These are phyloP conservation scores for Lindbergichthys nudifrons DNA, from an alignment of 2,797 vertebrate genomes.

Conservation along the genomic window DNA sequence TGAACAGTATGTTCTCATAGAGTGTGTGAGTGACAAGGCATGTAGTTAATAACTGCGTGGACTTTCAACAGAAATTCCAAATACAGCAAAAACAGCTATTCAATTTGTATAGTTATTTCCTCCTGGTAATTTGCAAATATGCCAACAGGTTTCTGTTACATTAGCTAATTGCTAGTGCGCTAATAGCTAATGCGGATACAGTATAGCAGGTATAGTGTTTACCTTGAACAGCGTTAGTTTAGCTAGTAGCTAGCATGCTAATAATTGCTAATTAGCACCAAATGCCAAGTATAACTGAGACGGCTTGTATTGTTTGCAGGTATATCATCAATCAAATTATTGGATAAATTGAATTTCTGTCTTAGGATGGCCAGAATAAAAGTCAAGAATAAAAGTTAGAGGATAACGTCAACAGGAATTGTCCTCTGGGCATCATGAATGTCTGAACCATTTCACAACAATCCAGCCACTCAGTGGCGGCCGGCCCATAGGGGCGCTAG, in stretches of 20 bases:
- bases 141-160: background rate
- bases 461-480: too few species aligned
- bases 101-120: background rate
- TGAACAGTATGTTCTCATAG: constrained; percentile 16
- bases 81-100: background rate
- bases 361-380: too few species aligned
- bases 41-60: background rate
- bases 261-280: background rate
- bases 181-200: too few species aligned
- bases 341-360: too few species aligned
- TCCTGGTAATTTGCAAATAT: background rate
- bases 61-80: background rate
- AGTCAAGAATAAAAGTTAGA: background rate
- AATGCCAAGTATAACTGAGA: background rate
- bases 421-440: constrained; percentile 4
- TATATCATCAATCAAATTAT: background rate
- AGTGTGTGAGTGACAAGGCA: too few species aligned
- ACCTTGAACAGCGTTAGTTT: background rate
- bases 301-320: background rate
- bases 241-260: background rate
- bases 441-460: background rate
- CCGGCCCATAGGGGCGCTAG: too few species aligned
- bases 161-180: too few species aligned
- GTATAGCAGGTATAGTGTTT: background rate
- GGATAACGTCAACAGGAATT: background rate